Percentiles rank a stretch among this genome's conserved stretches.
phyloP scores from a whole-genome alignment of 1,140 invertebrate genomes.

The Dendroctonus valens region DNA sequence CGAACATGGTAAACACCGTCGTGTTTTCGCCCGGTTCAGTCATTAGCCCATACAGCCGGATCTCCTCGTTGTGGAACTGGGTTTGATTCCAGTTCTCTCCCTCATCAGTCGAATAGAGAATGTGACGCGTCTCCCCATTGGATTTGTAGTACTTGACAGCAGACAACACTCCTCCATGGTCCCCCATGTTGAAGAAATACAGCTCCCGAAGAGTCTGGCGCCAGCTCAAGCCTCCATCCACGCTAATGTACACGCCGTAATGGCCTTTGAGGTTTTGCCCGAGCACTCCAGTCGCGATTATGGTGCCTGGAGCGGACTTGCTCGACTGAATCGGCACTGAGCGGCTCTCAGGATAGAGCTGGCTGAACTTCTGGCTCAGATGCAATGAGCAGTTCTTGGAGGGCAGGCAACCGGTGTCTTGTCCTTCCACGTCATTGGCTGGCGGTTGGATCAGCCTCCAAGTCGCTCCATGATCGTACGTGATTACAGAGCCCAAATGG shows the following conservation, averaged over 20 bases:
- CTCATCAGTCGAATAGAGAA: conserved; percentile 84
- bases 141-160: conserved; percentile 79
- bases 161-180: conserved; percentile 85
- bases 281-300: conserved; percentile 81
- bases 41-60: conserved; percentile 82
- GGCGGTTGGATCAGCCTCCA: conserved; percentile 76
- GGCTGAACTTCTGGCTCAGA: conserved; percentile 80
- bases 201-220: conserved; percentile 73
- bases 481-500: conserved; percentile 77
- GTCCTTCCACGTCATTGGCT: conserved; percentile 62
- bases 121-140: conserved; percentile 69
- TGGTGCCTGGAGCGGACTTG: conserved; percentile 82
- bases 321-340: conserved; percentile 81
- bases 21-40: conserved; percentile 91
- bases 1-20: conserved; percentile 88
- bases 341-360: conserved; percentile 75
- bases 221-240: conserved; percentile 85
- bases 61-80: conserved; percentile 68
- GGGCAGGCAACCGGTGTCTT: conserved; percentile 60
- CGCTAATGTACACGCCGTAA: conserved; percentile 76
- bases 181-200: conserved; percentile 86
- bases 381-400: conserved; percentile 78
- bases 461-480: conserved; percentile 82
- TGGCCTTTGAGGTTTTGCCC: conserved; percentile 62
- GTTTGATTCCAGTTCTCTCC: conserved; percentile 75